phyloP scores from a whole-genome alignment of 2,113 vertebrate species.

The Ciconia maguari region DNA sequence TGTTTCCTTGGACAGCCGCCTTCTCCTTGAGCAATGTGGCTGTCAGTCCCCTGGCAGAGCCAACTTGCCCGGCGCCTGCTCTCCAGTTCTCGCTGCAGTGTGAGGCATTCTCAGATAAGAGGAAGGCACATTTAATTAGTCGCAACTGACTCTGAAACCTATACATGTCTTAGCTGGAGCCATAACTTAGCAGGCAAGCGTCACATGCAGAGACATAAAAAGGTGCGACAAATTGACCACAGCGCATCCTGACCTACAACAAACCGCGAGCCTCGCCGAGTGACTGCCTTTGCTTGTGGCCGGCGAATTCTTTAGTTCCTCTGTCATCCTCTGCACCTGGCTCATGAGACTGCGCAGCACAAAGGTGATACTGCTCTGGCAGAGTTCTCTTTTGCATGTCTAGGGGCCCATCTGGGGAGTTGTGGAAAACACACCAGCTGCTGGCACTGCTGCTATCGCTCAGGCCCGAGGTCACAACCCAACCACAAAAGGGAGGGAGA shows the following conservation, averaged over 20 bases:
- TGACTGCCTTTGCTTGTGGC: background rate
- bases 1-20: background rate
- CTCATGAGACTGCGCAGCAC: background rate
- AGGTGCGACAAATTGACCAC: background rate
- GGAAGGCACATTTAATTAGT: background rate
- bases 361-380: background rate
- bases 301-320: background rate
- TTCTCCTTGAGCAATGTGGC: background rate
- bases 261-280: background rate
- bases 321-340: background rate
- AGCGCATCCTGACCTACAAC: background rate
- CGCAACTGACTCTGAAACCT: background rate
- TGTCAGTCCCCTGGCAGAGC: background rate
- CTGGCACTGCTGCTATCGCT: background rate
- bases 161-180: background rate
- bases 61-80: background rate
- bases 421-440: background rate
- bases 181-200: background rate
- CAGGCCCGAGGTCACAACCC: background rate
- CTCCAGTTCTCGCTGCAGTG: background rate
- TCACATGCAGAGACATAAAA: background rate
- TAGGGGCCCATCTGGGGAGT: background rate
- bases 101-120: background rate
- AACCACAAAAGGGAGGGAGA: background rate
- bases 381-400: background rate